phyloP scores from a whole-genome alignment of 2,888 invertebrate species.

The Philereme transversata region DNA sequence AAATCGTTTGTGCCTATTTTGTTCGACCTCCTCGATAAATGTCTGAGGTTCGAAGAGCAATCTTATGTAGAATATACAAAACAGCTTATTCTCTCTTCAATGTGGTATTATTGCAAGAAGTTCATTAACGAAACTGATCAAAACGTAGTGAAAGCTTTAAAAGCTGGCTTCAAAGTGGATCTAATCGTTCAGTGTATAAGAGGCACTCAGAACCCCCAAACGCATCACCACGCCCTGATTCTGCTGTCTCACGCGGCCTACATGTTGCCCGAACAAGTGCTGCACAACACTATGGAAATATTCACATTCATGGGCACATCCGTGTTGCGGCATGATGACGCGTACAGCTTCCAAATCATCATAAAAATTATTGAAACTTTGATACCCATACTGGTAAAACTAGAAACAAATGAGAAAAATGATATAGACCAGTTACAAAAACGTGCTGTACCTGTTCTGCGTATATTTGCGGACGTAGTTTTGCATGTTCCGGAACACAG shows the following conservation, averaged over 20 bases:
- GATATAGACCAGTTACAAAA: slow-evolving; percentile 69
- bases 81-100: slow-evolving; percentile 91
- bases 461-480: slow-evolving; percentile 96
- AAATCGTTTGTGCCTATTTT: slow-evolving; percentile 88
- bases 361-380: slow-evolving; percentile 94
- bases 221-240: slow-evolving; percentile 96
- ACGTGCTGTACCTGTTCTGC: slow-evolving; percentile 87
- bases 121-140: slow-evolving; percentile 71
- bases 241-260: slow-evolving; percentile 91
- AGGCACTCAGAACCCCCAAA: slow-evolving; percentile 96
- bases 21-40: slow-evolving; percentile 91
- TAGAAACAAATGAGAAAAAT: slow-evolving; percentile 63
- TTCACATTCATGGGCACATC: slow-evolving; percentile 99
- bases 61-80: slow-evolving; percentile 94
- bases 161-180: slow-evolving; percentile 87
- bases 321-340: slow-evolving; percentile 95
- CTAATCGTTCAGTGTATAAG: slow-evolving; percentile 94
- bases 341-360: slow-evolving; percentile 97
- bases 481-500: slow-evolving; percentile 97
- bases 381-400: slow-evolving; percentile 91
- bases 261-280: slow-evolving; percentile 91
- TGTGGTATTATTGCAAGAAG: slow-evolving; percentile 88
- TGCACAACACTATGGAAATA: slow-evolving; percentile 97
- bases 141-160: slow-evolving; percentile 70
- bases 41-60: slow-evolving; percentile 92